These are phyloP conservation scores for Papilio dardanus DNA, from an alignment of 1,140 invertebrate species.

Conservation along the genomic window DNA sequence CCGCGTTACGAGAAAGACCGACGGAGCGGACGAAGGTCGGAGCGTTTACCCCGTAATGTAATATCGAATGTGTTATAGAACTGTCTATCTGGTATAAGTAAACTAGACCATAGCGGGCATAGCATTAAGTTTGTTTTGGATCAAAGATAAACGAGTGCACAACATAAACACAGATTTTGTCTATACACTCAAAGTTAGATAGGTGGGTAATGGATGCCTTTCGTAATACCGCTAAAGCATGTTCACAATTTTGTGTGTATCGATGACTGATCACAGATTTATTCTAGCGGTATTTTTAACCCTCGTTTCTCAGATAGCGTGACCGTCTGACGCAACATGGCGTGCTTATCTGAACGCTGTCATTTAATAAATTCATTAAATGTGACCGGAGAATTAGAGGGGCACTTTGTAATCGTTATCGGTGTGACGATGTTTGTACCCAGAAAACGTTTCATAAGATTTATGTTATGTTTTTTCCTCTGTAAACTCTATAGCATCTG, in stretches of 20 bases:
- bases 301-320: conserved; percentile 29
- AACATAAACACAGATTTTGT: conserved; percentile 46
- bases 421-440: conserved; percentile 4
- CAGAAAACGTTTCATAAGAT: conserved; percentile 1
- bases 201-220: conserved; percentile 60
- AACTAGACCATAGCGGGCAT: conserved; percentile 43
- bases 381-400: conserved; percentile 28
- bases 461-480: background rate
- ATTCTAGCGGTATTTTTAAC: conserved; percentile 38
- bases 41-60: conserved; percentile 72
- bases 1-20: conserved; percentile 68
- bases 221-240: conserved; percentile 55
- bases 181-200: conserved; percentile 45
- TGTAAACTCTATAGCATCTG: background rate
- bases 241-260: conserved; percentile 49
- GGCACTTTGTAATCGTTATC: conserved; percentile 18
- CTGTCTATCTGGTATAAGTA: conserved; percentile 56
- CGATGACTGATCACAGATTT: conserved; percentile 40
- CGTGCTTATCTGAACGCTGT: conserved; percentile 27
- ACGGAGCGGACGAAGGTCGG: conserved; percentile 69
- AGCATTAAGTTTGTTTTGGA: conserved; percentile 45
- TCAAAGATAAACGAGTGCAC: background rate
- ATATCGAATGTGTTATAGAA: conserved; percentile 72
- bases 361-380: conserved; percentile 38
- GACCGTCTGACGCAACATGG: conserved; percentile 23